These are phyloP conservation scores for Calliopum simillimum DNA, from an alignment of 2,888 invertebrate species.

Conservation along the genomic window DNA sequence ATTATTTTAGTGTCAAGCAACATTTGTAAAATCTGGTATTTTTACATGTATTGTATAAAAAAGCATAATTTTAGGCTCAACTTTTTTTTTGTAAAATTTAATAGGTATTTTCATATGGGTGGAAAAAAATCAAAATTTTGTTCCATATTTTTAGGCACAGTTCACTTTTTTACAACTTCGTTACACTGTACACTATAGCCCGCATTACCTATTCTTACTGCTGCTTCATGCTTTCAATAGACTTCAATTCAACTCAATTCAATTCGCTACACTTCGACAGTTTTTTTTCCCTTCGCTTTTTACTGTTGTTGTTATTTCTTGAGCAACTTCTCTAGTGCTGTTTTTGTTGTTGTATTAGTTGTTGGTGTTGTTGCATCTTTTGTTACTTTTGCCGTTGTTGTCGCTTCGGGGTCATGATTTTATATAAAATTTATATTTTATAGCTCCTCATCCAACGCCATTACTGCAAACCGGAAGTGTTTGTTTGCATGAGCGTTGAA, in stretches of 20 bases:
- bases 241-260: slow-evolving; percentile 28
- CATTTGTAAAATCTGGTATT: no score
- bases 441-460: slow-evolving; percentile 17
- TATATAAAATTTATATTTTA: slow-evolving; percentile 35
- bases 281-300: slow-evolving; percentile 20
- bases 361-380: slow-evolving; percentile 35
- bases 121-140: no score
- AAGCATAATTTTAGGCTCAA: no score
- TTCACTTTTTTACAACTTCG: no score
- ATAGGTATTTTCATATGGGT: no score
- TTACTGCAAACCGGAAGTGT: slow-evolving; percentile 20
- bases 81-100: no score
- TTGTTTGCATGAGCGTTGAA: slow-evolving; percentile 34
- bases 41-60: no score
- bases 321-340: not conserved
- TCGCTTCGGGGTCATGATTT: slow-evolving; percentile 35
- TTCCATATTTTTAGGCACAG: no score
- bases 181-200: no score
- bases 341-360: slow-evolving; percentile 36
- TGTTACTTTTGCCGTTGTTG: slow-evolving; percentile 27
- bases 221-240: not conserved
- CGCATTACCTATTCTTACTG: no score
- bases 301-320: not conserved
- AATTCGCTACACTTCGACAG: slow-evolving; percentile 32
- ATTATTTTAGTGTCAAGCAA: no score